A percentile compares a stretch with the other conserved stretches of the same genome.
Conservation (phyloP, 2,888 invertebrate genomes). For the Zelleria hepariella region DNA sequence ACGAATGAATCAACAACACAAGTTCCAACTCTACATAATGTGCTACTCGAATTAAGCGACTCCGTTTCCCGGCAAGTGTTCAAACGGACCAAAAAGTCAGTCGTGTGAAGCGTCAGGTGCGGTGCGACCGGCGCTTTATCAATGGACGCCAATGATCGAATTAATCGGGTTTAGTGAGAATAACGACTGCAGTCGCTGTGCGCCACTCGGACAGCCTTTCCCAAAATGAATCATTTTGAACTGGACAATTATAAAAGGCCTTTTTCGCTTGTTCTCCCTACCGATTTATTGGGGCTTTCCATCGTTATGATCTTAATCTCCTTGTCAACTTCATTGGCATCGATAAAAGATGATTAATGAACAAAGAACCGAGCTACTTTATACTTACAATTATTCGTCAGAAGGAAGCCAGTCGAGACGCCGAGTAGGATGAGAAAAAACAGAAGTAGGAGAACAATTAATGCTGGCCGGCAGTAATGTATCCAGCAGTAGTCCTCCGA, state of each 20-base stretch:
- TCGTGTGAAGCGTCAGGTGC: constrained; percentile 7
- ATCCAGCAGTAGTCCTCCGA: constrained; percentile 68
- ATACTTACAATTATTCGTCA: constrained; percentile 74
- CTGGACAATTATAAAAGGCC: background rate
- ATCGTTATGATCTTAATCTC: background rate
- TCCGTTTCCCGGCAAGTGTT: background rate
- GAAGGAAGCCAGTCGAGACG: constrained; percentile 69
- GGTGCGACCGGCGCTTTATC: constrained; percentile 9
- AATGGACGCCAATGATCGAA: constrained; percentile 16
- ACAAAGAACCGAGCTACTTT: background rate
- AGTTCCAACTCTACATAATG: background rate
- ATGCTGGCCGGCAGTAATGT: constrained; percentile 67
- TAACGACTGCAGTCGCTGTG: constrained; percentile 8
- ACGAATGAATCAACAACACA: no score
- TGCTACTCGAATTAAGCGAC: background rate
- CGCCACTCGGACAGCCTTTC: background rate
- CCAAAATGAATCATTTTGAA: constrained; percentile 4
- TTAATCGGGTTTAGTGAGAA: constrained; percentile 12
- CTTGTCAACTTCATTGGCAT: background rate
- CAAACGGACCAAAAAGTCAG: constrained; percentile 6
- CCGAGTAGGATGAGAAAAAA: constrained; percentile 71
- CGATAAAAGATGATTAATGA: background rate
- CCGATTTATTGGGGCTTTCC: background rate
- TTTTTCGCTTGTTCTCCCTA: background rate
- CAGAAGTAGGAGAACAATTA: constrained; percentile 64